Percentiles rank a stretch among this genome's conserved stretches.
Conservation (phyloP, 53 echinoderm and acorn worm genomes). For the Echinometra lucunter region DNA sequence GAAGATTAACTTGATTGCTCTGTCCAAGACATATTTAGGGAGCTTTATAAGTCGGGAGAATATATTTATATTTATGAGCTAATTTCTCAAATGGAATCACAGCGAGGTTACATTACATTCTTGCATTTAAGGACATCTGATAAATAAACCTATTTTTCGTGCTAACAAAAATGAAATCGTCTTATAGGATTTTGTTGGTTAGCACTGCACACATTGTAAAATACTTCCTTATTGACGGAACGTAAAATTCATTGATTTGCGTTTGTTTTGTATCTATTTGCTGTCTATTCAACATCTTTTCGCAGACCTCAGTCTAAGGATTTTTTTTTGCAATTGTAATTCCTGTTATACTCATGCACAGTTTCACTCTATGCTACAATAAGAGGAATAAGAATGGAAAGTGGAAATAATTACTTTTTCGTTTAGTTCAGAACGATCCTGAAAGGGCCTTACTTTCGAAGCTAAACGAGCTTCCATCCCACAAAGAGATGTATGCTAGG, state of each 20-base stretch:
- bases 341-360: not conserved
- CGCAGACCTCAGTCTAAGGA: not conserved
- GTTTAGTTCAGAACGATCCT: not conserved
- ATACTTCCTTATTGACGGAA: not conserved
- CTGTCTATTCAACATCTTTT: not conserved
- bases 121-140: too few relatives aligned
- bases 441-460: not conserved
- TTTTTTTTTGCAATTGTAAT: not conserved
- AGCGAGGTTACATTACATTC: too few relatives aligned
- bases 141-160: too few relatives aligned
- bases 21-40: too few relatives aligned
- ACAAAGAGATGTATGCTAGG: not conserved
- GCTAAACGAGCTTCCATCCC: not conserved
- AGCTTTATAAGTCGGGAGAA: too few relatives aligned
- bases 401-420: slow-evolving; percentile 53
- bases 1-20: too few relatives aligned
- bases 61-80: too few relatives aligned
- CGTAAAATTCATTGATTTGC: not conserved
- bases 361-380: not conserved
- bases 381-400: not conserved
- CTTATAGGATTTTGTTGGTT: not conserved
- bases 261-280: not conserved
- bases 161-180: too few relatives aligned
- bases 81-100: too few relatives aligned
- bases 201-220: not conserved